Percentiles rank a stretch among this genome's conserved stretches.
Evolutionary conservation across 2,888 invertebrate species (phyloP).

Genomic region (Rhorus exstirpatorius): DNA sequence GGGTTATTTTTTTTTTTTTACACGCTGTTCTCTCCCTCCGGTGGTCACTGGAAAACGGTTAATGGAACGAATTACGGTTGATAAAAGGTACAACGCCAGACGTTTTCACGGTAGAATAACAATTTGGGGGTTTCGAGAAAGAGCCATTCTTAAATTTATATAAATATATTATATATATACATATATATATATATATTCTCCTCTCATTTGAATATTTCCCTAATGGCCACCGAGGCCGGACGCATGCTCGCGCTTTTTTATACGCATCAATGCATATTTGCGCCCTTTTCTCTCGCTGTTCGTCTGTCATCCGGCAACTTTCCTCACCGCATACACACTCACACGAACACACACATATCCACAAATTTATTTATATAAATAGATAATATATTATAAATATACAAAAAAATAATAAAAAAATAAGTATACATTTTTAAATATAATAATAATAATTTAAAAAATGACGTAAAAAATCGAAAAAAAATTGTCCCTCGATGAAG

Average conservation of each 20-base stretch:
- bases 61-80: constrained; percentile 81
- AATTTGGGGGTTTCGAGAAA: constrained; percentile 78
- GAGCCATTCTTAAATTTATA: constrained; percentile 18
- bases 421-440: neutral
- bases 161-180: constrained; percentile 23
- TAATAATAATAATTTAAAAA: too few species aligned
- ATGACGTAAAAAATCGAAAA: too few species aligned
- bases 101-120: constrained; percentile 86
- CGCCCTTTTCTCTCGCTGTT: constrained; percentile 72
- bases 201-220: constrained; percentile 71
- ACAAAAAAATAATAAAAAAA: neutral
- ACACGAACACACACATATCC: neutral
- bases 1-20: too few species aligned
- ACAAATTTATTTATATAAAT: neutral
- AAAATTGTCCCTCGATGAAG: too few species aligned
- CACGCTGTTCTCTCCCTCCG: too few species aligned
- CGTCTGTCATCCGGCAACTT: constrained; percentile 78
- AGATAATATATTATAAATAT: neutral
- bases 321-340: neutral
- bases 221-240: constrained; percentile 75
- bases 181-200: constrained; percentile 12
- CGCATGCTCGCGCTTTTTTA: constrained; percentile 83
- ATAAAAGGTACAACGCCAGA: constrained; percentile 82
- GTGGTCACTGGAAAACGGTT: constrained; percentile 19
- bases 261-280: constrained; percentile 81